phyloP scores from a whole-genome alignment of 2,888 invertebrate genomes.

The Andrena hattorfiana region DNA sequence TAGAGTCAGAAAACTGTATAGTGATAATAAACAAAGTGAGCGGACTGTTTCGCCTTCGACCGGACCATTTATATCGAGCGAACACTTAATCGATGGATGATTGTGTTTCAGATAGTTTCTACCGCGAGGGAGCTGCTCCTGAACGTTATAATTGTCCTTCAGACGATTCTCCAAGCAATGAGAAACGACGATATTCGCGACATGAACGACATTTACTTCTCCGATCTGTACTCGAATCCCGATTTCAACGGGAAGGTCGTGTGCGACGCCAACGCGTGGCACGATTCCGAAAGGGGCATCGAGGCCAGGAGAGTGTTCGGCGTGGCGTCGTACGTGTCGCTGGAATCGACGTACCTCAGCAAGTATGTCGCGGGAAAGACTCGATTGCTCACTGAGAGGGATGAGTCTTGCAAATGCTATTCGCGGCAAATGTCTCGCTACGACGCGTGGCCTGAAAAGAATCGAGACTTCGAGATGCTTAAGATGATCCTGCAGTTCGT shows the following conservation, averaged over 20 bases:
- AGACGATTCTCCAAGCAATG: constrained; percentile 80
- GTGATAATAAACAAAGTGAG: constrained; percentile 81
- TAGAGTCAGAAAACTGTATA: constrained; percentile 76
- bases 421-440: constrained; percentile 79
- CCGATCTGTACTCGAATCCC: constrained; percentile 77
- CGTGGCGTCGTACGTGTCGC: constrained; percentile 74
- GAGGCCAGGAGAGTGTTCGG: constrained; percentile 81
- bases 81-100: neutral
- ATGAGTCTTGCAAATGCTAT: constrained; percentile 73
- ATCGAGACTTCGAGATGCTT: constrained; percentile 78
- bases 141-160: constrained; percentile 77
- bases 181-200: constrained; percentile 83
- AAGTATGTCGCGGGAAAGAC: constrained; percentile 80
- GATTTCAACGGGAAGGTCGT: constrained; percentile 73
- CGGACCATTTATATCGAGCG: neutral
- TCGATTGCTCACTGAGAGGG: constrained; percentile 67
- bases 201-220: constrained; percentile 83
- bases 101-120: constrained; percentile 75
- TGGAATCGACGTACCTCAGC: constrained; percentile 78
- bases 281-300: constrained; percentile 81
- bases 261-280: constrained; percentile 79
- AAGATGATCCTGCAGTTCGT: constrained; percentile 80
- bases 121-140: constrained; percentile 80
- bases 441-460: constrained; percentile 75
- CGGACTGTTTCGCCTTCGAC: neutral